Evolutionary conservation across 2,797 vertebrate genomes (phyloP), one percentile per base, ranked within the genome.

Genomic region (Myotis planiceps): DNA sequence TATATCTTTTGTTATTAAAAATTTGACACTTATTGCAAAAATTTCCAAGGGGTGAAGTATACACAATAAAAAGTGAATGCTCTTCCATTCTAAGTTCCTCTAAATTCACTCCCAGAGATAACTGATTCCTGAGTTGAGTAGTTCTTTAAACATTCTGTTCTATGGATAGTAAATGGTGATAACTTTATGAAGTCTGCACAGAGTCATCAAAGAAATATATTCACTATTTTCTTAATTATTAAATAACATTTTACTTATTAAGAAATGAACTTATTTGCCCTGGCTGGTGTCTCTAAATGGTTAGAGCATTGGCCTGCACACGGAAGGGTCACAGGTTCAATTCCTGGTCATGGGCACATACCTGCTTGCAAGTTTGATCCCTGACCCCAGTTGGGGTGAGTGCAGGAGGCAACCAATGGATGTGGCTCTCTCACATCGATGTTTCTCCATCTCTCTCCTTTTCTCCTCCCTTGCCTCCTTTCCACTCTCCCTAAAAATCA

Each of bases 1-100:
- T 81, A 32, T 75, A 65, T 71, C 51, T 87, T 76, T 87, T 78
- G 58, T 87, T 90, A 78, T 71, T 87, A 65, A 78, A 96, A 86
- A 29, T 34, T 55, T 65, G 49, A 82, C n/a, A 82, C 6, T 49
- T 68, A 27, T 29, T 93, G 76, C 14, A 18, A 78, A 87, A 71
- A 65, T 76, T 82, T 32, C 42, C 34, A 75, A 90, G 60, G 25
- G 9, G 12, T 53, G 42, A 69, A 39, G n/a, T 71, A 65, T 27
- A 82, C 2, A 19, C 53, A 83, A 63, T 87, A 55, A 42, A 71
- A 71, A 78, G 16, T 47, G 49, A 82, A 25, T 69, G 39, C 68
- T 25, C n/a, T 78, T 93, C n/a, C 37, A 39, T 39, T 18, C 15
- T 27, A n/a, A 19, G 3, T 60, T 9, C 45, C 9, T 7, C 19